Percentiles rank a stretch among this genome's conserved stretches.
Evolutionary conservation across 2,797 vertebrate genomes (phyloP).

Genomic region (Helarctos malayanus): DNA sequence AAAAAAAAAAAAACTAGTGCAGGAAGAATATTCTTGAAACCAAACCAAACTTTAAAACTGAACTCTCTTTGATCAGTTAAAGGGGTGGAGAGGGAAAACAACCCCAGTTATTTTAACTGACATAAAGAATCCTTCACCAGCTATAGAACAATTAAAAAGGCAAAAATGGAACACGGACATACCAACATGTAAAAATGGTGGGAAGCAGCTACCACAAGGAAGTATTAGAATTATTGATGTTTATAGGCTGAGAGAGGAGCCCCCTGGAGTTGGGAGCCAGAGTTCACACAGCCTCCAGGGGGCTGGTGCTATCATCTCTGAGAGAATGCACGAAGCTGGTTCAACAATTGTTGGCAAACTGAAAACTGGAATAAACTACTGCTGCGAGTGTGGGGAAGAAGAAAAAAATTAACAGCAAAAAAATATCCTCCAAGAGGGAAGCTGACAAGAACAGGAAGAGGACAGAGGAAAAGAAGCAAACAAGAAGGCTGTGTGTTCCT

Average conservation of each 20-base stretch:
- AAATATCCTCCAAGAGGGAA: background rate
- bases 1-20: background rate
- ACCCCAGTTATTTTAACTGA: background rate
- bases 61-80: background rate
- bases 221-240: background rate
- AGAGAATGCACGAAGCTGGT: accelerated
- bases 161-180: background rate
- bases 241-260: background rate
- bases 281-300: background rate
- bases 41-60: background rate
- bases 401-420: background rate
- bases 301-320: background rate
- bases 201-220: background rate
- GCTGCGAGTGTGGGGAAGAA: background rate
- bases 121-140: background rate
- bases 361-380: background rate
- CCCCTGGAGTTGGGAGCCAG: background rate
- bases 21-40: background rate
- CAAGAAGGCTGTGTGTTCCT: accelerated
- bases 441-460: background rate
- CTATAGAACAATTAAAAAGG: background rate
- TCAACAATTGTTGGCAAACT: background rate
- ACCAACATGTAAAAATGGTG: background rate
- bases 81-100: background rate
- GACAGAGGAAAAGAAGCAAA: background rate